Evolutionary conservation across 2,888 invertebrate genomes (phyloP), one percentile per base, ranked within the genome.

Genomic region (Polymixis lichenea): DNA sequence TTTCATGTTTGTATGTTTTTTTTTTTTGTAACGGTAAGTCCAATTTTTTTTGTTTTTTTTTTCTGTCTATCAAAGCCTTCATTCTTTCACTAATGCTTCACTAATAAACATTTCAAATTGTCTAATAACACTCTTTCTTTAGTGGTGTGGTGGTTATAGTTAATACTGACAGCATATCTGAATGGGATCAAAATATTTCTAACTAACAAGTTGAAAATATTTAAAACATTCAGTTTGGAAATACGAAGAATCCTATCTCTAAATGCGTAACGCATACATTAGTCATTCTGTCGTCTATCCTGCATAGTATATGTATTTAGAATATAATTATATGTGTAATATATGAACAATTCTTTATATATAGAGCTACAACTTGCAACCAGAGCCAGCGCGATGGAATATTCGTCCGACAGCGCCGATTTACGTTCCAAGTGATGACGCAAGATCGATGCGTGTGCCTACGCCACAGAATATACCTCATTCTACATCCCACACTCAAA

Each of bases 291-390:
- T 86, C 87, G 82, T 88, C 89, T 89, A 83, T 86, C 83, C 80
- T 86, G 62, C 64, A 67, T 80, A 80, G 80, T 80, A 78, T 86
- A 86, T 89, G 79, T 80, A 88, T 91, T 89, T 91, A 85, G 76
- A 83, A 70, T 89, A 87, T 82, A 67, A 73, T 78, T 85, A 83
- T 89, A 86, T 86, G 75, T 87, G 75, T 90, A 89, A 80, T 89
- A 86, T 92, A 84, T 86, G 7, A 72, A 56, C 17, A 13, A 84
- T 86, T 86, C 77, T 88, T 82, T 87, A 85, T 86, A 89, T 95
- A 89, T 96, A 96, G 96, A 96, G 95, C 85, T 96, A 96, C 96
- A 96, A 95, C 92, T 92, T 96, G 85, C 96, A 96, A 92, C 95
- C 95, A 86, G 96, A 96, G 89, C 88, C 93, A 60, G 90, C 93